Evolutionary conservation across 2,888 invertebrate genomes (phyloP), one percentile per base, ranked within the genome.

Genomic region (Drosophila austrosaltans): DNA sequence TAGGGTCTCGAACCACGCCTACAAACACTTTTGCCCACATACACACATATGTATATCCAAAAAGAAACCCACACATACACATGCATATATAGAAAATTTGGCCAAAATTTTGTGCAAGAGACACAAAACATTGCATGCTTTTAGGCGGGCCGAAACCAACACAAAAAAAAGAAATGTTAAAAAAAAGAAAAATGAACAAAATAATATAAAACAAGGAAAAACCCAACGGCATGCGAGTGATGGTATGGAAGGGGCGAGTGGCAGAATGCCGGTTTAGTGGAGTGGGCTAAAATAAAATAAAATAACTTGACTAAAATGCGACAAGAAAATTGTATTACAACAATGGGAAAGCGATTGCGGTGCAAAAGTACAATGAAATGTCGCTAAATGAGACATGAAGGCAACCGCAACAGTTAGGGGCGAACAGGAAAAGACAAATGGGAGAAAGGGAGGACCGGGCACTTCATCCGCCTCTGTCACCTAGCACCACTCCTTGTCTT

Each of bases 311-410:
- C 89, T 89, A 69, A 89, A 83, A 89, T 87, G 83, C 86, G 89
- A 84, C 88, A 84, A 84, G 83, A 88, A 84, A 84, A 84, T 85
- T 89, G 83, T 84, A 89, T 89, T 84, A 89, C 88, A 84, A 84
- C 83, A 84, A 87, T 84, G 89, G 83, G 89, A 57, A 87, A 84
- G 88, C 89, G 89, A 84, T 84, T 84, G 83, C 74, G 89, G 89
- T 72, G 84, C 12, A 81, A 89, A 89, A 89, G 77, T 83, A 86
- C 90, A 86, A 84, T 86, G 86, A 90, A 90, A 90, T 91, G 91
- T 90, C 90, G 88, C 91, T 87, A 90, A 91, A 91, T 89, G 90
- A 90, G 91, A 91, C 90, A 90, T 89, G 90, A 85, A 89, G 90
- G 81, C 84, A 89, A 89, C 91, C 90, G 77, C 91, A 90, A 83